A percentile compares a stretch with the other conserved stretches of the same genome.
These are phyloP conservation scores for Hydrolagus affinis DNA, from an alignment of 2,113 vertebrate species.

Conservation along the genomic window DNA sequence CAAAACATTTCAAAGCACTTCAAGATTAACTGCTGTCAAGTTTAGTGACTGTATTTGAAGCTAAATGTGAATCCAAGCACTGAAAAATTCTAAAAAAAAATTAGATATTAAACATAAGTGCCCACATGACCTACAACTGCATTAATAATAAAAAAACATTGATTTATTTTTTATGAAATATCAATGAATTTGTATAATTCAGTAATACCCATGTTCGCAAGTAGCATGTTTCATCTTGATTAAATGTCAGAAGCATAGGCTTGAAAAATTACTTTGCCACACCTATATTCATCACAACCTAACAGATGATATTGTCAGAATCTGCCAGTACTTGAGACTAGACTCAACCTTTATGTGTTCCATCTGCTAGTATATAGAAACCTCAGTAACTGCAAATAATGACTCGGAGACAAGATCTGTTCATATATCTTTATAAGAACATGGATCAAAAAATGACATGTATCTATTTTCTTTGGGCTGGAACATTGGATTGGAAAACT, in stretches of 20 bases:
- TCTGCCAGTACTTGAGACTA: constrained; percentile 25
- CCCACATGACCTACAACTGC: background rate
- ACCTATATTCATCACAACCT: constrained; percentile 13
- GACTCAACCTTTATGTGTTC: constrained; percentile 13
- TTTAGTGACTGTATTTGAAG: too few relatives aligned
- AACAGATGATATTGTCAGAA: constrained; percentile 29
- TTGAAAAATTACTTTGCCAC: constrained; percentile 31
- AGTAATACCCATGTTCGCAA: background rate
- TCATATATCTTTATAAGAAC: constrained; percentile 21
- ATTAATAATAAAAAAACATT: background rate
- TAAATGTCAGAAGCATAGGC: constrained; percentile 28
- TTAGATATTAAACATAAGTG: background rate
- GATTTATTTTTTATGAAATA: background rate
- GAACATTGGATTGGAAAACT: constrained; percentile 11
- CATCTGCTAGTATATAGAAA: constrained; percentile 10
- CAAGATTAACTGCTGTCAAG: too few relatives aligned
- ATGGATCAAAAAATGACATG: background rate
- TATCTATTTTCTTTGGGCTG: too few relatives aligned
- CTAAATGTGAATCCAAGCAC: too few relatives aligned
- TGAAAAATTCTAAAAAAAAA: background rate
- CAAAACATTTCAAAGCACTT: too few relatives aligned
- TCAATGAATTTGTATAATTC: constrained; percentile 18
- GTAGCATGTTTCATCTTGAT: constrained; percentile 26
- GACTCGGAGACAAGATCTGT: background rate
- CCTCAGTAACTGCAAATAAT: background rate